Evolutionary conservation across 2,113 vertebrate species (phyloP).

Genomic region (Vulpes vulpes): DNA sequence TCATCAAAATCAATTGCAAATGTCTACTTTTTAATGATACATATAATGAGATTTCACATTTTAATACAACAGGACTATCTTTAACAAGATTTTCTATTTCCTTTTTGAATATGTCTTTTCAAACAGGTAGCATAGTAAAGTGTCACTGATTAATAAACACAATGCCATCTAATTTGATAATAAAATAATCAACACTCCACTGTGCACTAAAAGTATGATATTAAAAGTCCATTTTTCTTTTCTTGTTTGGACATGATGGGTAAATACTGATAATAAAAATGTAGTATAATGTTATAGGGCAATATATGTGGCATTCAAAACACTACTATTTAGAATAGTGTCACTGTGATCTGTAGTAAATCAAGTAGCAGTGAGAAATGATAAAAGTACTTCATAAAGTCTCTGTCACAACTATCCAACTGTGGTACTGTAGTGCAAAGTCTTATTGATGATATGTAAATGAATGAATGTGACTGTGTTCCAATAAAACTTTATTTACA

Average conservation of each 20-base stretch:
- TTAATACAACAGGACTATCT: background rate
- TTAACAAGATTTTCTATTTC: conserved; percentile 48
- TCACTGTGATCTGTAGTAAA: background rate
- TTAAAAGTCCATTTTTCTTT: conserved; percentile 40
- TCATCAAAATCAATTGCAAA: conserved; percentile 29
- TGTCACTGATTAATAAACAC: background rate
- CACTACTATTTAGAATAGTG: background rate
- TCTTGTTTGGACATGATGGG: background rate
- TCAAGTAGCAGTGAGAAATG: background rate
- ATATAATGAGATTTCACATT: conserved; percentile 1
- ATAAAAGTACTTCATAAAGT: background rate
- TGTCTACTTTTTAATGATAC: background rate
- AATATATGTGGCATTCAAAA: background rate
- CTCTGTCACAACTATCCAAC: background rate
- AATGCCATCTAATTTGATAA: background rate
- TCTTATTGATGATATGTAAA: background rate
- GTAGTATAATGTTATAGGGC: background rate
- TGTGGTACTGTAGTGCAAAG: background rate
- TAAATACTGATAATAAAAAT: conserved; percentile 23
- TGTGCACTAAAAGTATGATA: background rate
- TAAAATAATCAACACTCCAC: background rate
- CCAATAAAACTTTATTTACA: background rate
- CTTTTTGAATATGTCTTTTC: conserved; percentile 9
- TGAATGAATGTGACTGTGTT: background rate
- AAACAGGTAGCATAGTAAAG: background rate